Base-by-base conservation (phyloP, 2,113 vertebrate genomes). In the Porphyrio hochstetteri region DNA sequence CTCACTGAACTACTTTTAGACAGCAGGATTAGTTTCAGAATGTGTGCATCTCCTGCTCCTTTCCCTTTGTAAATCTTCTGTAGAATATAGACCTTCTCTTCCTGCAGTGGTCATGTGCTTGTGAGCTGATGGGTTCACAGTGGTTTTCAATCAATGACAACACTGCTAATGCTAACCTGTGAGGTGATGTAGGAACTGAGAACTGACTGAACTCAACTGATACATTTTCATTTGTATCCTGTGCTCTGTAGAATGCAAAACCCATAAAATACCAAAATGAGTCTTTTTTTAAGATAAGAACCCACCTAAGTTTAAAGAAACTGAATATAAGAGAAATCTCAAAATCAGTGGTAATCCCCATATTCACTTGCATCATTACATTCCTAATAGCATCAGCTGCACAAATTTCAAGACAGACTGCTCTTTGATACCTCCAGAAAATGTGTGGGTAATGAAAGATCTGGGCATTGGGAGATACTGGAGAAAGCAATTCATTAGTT, bases 391-490 rank as follows among this genome's bases (percentile, higher is more conserved):
- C 9, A 6, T 70, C 27, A 31, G 6, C 29, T 74, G 25, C 23
- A 31, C n/a, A 19, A 71, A 38, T 4, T 25, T 55, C 44, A 55
- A 52, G 80, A 14, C 28, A 33, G 3, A 33, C 13, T 75, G 53
- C 5, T 69, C 24, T 35, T 53, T 25, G n/a, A 2, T 88, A 55
- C 59, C 80, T 46, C 65, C 77, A 42, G 46, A 40, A n/a, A 13
- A 46, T 20, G 4, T 70, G 46, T 42, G 61, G 28, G 1, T 55
- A n/a, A 25, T 67, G 16, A 42, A 20, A 68, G 25, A 5, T 3
- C 1, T 1, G 9, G 14, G 17, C 11, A 0, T 25, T 69, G 23
- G 48, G 57, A 36, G 36, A 3, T 15, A 33, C 29, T 6, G 10
- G 55, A 42, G 63, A 72, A 48, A 42, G 35, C 48, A 69, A 4